Percentiles rank a stretch among this genome's conserved stretches.
These are phyloP conservation scores for Silurus glanis DNA, from an alignment of 2,113 vertebrate species.

Conservation along the genomic window DNA sequence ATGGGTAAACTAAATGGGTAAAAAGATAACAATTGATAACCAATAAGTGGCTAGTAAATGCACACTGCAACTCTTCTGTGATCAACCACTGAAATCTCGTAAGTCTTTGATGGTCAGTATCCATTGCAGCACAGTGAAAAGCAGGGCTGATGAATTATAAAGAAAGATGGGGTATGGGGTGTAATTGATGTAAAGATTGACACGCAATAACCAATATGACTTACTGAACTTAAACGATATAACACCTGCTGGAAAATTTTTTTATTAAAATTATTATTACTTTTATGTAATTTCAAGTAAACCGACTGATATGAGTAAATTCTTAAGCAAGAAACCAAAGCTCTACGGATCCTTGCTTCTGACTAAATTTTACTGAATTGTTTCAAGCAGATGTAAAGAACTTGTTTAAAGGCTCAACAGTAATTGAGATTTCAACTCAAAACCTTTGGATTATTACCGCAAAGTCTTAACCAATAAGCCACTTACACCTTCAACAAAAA, in stretches of 20 bases:
- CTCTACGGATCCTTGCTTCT: not conserved
- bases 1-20: not conserved
- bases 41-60: not conserved
- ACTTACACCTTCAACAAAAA: not conserved
- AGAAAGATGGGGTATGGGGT: not conserved
- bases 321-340: not conserved
- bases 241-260: not conserved
- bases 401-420: not conserved
- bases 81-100: not conserved
- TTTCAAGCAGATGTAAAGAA: not conserved
- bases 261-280: too few species aligned
- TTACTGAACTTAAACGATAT: not conserved
- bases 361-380: not conserved
- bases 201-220: not conserved
- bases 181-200: not conserved
- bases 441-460: not conserved
- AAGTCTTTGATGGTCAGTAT: not conserved
- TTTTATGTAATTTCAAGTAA: not conserved
- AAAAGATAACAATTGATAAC: not conserved
- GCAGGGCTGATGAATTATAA: not conserved
- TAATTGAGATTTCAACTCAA: not conserved
- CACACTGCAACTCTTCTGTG: not conserved
- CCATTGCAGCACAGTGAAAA: not conserved
- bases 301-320: not conserved
- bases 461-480: not conserved